phyloP scores from a whole-genome alignment of 2,888 invertebrate genomes.

The Acleris holmiana region DNA sequence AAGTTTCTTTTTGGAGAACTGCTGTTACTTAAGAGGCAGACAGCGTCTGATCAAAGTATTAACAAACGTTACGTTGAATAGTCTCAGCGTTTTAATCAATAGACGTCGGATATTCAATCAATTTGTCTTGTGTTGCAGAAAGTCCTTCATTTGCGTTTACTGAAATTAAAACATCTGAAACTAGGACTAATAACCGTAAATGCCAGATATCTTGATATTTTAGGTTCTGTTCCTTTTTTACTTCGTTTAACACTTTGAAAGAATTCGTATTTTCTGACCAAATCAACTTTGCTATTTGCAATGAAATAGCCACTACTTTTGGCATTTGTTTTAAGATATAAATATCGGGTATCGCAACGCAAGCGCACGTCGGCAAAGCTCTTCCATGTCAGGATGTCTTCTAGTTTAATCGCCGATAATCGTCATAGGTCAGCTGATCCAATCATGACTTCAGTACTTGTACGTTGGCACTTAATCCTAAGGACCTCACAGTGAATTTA shows the following conservation, averaged over 20 bases:
- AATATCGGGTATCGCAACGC: too few relatives aligned
- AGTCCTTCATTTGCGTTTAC: constrained; percentile 13
- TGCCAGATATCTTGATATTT: background rate
- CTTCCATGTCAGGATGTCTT: too few relatives aligned
- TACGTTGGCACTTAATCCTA: too few relatives aligned
- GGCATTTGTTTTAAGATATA: too few relatives aligned
- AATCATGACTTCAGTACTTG: too few relatives aligned
- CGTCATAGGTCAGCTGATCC: too few relatives aligned
- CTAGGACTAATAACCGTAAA: background rate
- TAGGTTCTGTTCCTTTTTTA: too few relatives aligned
- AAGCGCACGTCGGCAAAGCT: too few relatives aligned
- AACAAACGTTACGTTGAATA: constrained; percentile 12
- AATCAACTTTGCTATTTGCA: background rate
- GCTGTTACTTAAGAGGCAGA: background rate
- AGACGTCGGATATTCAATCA: constrained; percentile 23
- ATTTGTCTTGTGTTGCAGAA: constrained; percentile 17
- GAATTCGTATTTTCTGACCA: too few relatives aligned
- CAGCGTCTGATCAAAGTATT: constrained; percentile 14
- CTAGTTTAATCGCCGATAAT: too few relatives aligned
- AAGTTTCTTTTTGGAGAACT: background rate
- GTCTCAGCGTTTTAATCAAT: constrained; percentile 18
- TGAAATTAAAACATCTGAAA: background rate
- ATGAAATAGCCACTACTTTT: background rate
- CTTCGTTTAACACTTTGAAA: too few relatives aligned
- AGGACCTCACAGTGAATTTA: too few relatives aligned